These are phyloP conservation scores for Orientallactaga sibirica DNA, from an alignment of 2,797 vertebrate species.

Conservation along the genomic window DNA sequence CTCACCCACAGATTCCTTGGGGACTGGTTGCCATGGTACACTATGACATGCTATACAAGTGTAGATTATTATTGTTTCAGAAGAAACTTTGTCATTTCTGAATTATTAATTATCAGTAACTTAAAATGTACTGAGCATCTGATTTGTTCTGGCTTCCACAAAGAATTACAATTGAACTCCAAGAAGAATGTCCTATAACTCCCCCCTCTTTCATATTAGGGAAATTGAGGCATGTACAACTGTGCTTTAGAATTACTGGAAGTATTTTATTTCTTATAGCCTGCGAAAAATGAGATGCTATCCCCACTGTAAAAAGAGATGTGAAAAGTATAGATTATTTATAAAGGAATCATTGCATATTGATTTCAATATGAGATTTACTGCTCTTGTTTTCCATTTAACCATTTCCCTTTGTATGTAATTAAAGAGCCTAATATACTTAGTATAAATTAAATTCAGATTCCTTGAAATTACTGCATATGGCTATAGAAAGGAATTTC, in stretches of 20 bases:
- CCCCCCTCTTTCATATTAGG: not conserved
- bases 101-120: slow-evolving; percentile 76
- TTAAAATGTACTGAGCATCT: slow-evolving; percentile 66
- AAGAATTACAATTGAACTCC: slow-evolving; percentile 54
- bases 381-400: not conserved
- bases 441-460: slow-evolving; percentile 13
- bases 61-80: slow-evolving; percentile 71
- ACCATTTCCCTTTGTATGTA: not conserved
- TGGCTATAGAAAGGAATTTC: slow-evolving; percentile 34
- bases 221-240: slow-evolving; percentile 53
- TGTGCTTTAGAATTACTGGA: too few relatives aligned
- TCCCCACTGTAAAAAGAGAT: too few relatives aligned
- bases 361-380: too few relatives aligned
- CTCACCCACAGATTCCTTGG: not conserved
- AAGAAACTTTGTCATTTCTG: slow-evolving; percentile 66
- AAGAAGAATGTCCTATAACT: not conserved
- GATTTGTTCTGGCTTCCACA: slow-evolving; percentile 43
- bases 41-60: not conserved
- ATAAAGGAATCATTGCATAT: too few relatives aligned
- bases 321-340: too few relatives aligned
- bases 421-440: slow-evolving; percentile 4
- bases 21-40: not conserved
- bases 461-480: not conserved
- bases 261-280: too few relatives aligned
- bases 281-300: too few relatives aligned